These are phyloP conservation scores for Acleris cristana DNA, from an alignment of 2,888 invertebrate genomes.

Conservation along the genomic window DNA sequence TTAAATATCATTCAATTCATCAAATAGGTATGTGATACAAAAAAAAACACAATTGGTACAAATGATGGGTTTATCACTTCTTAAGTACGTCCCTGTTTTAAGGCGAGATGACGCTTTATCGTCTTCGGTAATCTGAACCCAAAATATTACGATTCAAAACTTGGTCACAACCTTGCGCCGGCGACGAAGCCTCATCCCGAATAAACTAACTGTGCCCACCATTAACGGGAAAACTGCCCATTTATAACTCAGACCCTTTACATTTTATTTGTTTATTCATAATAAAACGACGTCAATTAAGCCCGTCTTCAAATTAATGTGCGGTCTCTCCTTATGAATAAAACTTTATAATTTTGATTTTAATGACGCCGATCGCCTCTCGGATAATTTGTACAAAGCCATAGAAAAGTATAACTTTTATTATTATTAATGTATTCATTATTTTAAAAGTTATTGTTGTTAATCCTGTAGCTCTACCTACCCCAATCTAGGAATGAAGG, in stretches of 20 bases:
- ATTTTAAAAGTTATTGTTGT: no score
- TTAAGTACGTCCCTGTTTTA: slow-evolving; percentile 59
- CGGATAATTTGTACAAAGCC: not conserved
- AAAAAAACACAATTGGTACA: no score
- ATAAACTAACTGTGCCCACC: slow-evolving; percentile 70
- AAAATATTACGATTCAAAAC: slow-evolving; percentile 84
- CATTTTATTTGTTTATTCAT: slow-evolving; percentile 76
- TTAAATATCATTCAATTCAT: no score
- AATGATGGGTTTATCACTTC: no score
- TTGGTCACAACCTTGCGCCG: slow-evolving; percentile 77
- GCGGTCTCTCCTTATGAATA: slow-evolving; percentile 49
- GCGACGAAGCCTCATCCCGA: slow-evolving; percentile 61
- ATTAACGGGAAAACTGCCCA: slow-evolving; percentile 73
- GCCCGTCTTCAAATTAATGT: slow-evolving; percentile 66
- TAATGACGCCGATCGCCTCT: slow-evolving; percentile 17
- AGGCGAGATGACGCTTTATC: slow-evolving; percentile 82
- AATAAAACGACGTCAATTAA: slow-evolving; percentile 79
- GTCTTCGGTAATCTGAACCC: slow-evolving; percentile 80
- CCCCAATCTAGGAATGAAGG: no score
- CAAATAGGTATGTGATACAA: no score
- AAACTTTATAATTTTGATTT: slow-evolving; percentile 38
- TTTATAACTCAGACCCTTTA: slow-evolving; percentile 71
- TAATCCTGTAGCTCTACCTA: no score
- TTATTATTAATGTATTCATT: no score
- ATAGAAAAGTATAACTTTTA: no score